A percentile compares a stretch with the other conserved stretches of the same genome.
Conservation (phyloP, 2,888 invertebrate species). For the Sesamia inferens region DNA sequence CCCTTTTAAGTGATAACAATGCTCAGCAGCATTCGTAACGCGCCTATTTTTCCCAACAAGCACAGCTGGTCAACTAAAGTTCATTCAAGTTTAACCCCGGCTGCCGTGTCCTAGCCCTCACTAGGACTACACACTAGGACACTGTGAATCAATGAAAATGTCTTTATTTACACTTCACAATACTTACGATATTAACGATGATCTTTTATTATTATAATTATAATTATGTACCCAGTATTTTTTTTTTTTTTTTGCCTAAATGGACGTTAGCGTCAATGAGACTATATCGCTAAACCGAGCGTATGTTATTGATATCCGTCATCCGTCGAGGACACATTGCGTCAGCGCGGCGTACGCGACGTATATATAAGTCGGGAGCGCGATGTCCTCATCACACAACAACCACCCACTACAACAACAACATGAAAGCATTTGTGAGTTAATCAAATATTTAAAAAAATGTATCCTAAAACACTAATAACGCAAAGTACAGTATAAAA, state of each 20-base stretch:
- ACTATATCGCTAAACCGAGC: slow-evolving; percentile 5
- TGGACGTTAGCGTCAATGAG: not conserved
- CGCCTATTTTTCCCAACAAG: not conserved
- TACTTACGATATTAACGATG: not conserved
- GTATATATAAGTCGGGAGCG: slow-evolving; percentile 37
- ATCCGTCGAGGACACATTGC: slow-evolving; percentile 40
- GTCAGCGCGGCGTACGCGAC: not conserved
- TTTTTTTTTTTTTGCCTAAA: not conserved
- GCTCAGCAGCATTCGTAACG: not conserved
- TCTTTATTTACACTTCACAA: not conserved
- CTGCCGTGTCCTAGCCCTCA: not conserved
- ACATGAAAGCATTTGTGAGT: slow-evolving; percentile 62
- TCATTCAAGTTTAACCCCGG: too few relatives aligned
- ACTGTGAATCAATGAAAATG: not conserved
- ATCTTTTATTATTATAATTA: too few relatives aligned
- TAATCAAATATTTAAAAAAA: not conserved
- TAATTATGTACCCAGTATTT: not conserved
- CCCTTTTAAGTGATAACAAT: not conserved
- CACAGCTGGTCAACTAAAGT: not conserved
- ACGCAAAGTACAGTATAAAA: not conserved
- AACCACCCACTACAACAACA: slow-evolving; percentile 31
- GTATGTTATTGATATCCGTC: not conserved
- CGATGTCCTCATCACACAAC: slow-evolving; percentile 30
- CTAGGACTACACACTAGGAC: not conserved
- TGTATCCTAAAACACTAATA: not conserved